Percentiles rank a stretch among this genome's conserved stretches.
Conservation (phyloP, 2,113 vertebrate genomes). For the Erythrocebus patas region DNA sequence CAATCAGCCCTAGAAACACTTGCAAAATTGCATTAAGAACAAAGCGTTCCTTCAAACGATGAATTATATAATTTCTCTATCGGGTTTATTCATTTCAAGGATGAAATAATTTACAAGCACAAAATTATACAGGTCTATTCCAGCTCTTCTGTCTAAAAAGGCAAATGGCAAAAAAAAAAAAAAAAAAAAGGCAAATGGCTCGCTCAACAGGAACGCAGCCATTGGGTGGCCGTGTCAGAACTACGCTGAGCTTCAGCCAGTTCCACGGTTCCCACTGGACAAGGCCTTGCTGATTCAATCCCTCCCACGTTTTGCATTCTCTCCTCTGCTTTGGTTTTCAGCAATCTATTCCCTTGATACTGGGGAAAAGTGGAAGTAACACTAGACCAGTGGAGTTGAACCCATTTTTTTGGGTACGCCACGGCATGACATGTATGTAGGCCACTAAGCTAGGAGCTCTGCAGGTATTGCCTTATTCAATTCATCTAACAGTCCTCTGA, state of each 20-base stretch:
- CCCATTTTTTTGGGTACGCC: background rate
- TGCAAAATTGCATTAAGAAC: background rate
- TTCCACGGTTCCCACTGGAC: background rate
- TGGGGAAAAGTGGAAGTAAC: background rate
- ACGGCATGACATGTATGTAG: background rate
- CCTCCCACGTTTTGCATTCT: background rate
- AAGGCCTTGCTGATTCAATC: background rate
- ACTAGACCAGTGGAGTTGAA: background rate
- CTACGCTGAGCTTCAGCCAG: background rate
- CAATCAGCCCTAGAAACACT: background rate
- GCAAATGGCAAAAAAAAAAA: background rate
- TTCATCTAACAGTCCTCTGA: background rate
- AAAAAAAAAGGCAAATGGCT: background rate
- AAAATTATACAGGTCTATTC: background rate
- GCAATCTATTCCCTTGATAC: background rate
- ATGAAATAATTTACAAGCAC: conserved; percentile 32
- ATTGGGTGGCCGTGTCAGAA: background rate
- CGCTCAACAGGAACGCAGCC: background rate
- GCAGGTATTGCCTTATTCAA: background rate
- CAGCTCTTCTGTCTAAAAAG: conserved; percentile 27
- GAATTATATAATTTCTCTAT: conserved; percentile 24
- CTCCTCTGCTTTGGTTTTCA: background rate
- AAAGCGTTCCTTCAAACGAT: conserved; percentile 18
- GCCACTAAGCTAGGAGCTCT: background rate
- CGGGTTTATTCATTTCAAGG: conserved; percentile 22